These are phyloP conservation scores for Thunnus thynnus DNA, from an alignment of 2,113 vertebrate species.

Conservation along the genomic window DNA sequence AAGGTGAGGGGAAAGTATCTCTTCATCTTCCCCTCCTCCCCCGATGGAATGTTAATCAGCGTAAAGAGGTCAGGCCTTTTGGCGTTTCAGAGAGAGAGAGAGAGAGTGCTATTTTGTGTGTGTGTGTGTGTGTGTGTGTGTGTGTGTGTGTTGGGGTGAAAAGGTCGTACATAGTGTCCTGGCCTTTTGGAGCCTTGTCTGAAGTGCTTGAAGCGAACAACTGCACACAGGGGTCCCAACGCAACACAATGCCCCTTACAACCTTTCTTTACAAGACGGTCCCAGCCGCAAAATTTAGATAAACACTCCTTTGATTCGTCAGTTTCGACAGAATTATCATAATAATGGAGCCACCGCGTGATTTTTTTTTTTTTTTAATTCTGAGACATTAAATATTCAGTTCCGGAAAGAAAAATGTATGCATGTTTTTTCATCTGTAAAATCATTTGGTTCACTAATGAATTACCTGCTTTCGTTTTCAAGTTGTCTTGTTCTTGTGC, in stretches of 20 bases:
- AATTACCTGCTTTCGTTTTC: neutral
- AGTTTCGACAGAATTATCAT: slow-evolving; percentile 32
- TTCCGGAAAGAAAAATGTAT: neutral
- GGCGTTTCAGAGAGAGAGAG: slow-evolving; percentile 41
- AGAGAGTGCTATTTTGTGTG: slow-evolving; percentile 6
- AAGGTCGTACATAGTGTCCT: slow-evolving; percentile 66
- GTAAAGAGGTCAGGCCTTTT: slow-evolving; percentile 72
- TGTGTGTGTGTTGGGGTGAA: slow-evolving; percentile 63
- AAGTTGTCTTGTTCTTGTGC: neutral
- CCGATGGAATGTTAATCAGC: slow-evolving; percentile 79
- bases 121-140: slow-evolving; percentile 42
- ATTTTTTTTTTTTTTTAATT: neutral
- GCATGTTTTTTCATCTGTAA: neutral
- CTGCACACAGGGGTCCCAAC: slow-evolving; percentile 42
- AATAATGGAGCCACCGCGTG: neutral
- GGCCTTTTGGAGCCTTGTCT: slow-evolving; percentile 57
- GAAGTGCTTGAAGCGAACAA: slow-evolving; percentile 59
- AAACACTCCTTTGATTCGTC: slow-evolving; percentile 35
- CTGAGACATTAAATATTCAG: neutral
- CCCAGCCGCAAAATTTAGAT: slow-evolving; percentile 17
- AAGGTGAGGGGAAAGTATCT: slow-evolving; percentile 74
- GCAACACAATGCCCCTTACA: slow-evolving; percentile 49
- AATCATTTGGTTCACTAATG: neutral
- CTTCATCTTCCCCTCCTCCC: slow-evolving; percentile 36
- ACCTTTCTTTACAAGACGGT: slow-evolving; percentile 35